Evolutionary conservation across 1,140 invertebrate genomes (phyloP).

Genomic region (Cherax quadricarinatus): DNA sequence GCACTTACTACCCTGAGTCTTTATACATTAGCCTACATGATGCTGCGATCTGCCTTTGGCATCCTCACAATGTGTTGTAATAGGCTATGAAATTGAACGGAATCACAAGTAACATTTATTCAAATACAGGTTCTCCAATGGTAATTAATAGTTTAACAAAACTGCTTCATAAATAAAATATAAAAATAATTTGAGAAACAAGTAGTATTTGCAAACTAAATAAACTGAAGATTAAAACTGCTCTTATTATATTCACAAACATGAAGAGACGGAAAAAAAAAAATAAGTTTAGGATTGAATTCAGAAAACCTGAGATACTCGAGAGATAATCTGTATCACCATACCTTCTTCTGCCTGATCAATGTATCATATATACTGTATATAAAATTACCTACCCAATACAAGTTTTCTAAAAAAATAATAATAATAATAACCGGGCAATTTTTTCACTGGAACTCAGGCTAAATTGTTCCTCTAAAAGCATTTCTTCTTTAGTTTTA

Average conservation of each 20-base stretch:
- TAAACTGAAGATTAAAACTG: not conserved
- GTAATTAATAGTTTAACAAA: not conserved
- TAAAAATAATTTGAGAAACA: constrained; percentile 26
- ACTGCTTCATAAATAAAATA: not conserved
- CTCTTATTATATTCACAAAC: not conserved
- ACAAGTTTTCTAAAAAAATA: too few relatives aligned
- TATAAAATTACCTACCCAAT: not conserved
- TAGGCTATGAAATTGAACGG: constrained; percentile 31
- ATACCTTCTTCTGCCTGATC: not conserved
- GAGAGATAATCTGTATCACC: not conserved
- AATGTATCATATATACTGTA: not conserved
- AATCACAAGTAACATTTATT: constrained; percentile 16
- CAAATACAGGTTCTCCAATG: constrained; percentile 19
- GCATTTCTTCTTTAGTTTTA: not conserved
- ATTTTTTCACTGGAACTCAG: too few relatives aligned
- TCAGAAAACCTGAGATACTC: constrained; percentile 1
- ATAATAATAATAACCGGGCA: too few relatives aligned
- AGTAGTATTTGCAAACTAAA: not conserved
- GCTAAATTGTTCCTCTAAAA: too few relatives aligned
- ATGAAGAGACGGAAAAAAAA: not conserved
- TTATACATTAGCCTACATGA: constrained; percentile 47
- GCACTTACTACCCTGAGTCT: constrained; percentile 67
- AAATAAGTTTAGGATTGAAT: not conserved
- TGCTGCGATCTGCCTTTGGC: constrained; percentile 44
- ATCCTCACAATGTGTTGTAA: constrained; percentile 25